Conservation (phyloP, 2,113 vertebrate species). For the Himantopus leucocephalus region DNA sequence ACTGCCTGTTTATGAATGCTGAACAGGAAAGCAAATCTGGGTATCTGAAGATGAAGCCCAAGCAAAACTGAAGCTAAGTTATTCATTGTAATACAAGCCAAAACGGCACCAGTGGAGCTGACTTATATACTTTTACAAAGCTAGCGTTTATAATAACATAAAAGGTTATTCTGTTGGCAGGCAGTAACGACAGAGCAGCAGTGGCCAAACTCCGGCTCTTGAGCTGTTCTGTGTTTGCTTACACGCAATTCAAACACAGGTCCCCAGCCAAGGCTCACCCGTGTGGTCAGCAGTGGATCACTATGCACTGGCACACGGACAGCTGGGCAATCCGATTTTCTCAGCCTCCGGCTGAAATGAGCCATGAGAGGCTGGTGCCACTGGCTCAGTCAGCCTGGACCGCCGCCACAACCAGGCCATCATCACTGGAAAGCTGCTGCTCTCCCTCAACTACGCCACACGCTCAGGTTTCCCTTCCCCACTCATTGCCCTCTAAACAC, state of each 20-base stretch:
- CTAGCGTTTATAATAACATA: background rate
- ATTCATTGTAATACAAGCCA: background rate
- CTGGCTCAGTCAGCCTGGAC: background rate
- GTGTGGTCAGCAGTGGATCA: background rate
- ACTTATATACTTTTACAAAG: background rate
- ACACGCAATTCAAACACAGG: background rate
- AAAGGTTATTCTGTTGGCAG: background rate
- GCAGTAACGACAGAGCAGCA: background rate
- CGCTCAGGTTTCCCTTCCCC: background rate
- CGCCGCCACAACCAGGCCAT: background rate
- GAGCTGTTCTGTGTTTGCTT: background rate
- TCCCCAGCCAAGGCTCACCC: background rate
- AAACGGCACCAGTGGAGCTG: background rate
- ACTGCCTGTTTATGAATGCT: background rate
- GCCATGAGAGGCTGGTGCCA: background rate
- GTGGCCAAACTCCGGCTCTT: background rate
- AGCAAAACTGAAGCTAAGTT: background rate
- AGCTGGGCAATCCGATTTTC: background rate
- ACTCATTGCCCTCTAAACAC: background rate
- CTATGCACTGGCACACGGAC: background rate
- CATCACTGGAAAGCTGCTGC: background rate
- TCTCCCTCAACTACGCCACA: fast-evolving
- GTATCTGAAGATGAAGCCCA: background rate
- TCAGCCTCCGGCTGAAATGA: background rate
- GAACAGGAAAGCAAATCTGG: background rate